Evolutionary conservation across 2,888 invertebrate species (phyloP).

Genomic region (Spodoptera littoralis): DNA sequence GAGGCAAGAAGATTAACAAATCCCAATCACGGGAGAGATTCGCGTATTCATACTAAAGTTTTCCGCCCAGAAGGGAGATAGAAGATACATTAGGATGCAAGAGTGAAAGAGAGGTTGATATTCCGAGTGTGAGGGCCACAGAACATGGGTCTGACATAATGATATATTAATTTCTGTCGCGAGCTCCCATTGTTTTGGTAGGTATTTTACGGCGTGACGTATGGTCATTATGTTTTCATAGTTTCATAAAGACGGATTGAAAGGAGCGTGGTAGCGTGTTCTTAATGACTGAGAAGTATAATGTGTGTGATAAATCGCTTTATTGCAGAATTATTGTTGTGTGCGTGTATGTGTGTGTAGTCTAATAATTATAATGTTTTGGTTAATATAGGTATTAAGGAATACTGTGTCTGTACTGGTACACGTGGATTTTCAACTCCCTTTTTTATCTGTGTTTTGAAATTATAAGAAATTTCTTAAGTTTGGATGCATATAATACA

Average conservation of each 20-base stretch:
- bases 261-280: constrained; percentile 75
- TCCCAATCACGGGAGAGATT: constrained; percentile 84
- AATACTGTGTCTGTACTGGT: no score
- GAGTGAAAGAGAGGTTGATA: constrained; percentile 62
- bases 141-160: constrained; percentile 87
- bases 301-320: constrained; percentile 76
- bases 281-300: constrained; percentile 80
- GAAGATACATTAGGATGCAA: constrained; percentile 21
- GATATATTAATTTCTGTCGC: constrained; percentile 89
- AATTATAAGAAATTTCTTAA: no score
- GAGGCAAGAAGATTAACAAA: constrained; percentile 82
- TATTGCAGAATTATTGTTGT: constrained; percentile 57
- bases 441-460: no score
- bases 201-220: constrained; percentile 87
- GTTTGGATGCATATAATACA: no score
- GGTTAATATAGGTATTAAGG: neutral
- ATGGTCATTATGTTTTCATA: constrained; percentile 89
- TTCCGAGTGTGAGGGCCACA: constrained; percentile 67
- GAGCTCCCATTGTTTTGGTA: constrained; percentile 86
- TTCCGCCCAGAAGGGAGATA: constrained; percentile 72
- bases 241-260: constrained; percentile 85
- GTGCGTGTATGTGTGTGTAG: constrained; percentile 3
- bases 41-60: constrained; percentile 81
- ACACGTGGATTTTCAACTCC: no score
- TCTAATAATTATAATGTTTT: constrained; percentile 14